Evolutionary conservation across 1,140 invertebrate genomes (phyloP).

Genomic region (Pectinophora gossypiella): DNA sequence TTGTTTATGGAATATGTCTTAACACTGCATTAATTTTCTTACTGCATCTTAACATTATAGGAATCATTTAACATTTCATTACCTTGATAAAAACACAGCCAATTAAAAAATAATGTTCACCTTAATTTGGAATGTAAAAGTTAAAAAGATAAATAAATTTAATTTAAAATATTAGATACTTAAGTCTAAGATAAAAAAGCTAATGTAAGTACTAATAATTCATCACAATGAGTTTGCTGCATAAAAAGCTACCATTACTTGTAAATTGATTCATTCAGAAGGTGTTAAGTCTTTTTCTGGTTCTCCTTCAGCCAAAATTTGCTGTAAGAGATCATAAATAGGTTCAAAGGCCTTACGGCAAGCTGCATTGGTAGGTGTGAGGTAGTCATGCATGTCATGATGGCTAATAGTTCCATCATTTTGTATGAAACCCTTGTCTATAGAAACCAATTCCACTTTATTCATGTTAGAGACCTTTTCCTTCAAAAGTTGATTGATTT

Average conservation of each 20-base stretch:
- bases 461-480: slow-evolving; percentile 77
- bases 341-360: slow-evolving; percentile 90
- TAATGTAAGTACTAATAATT: slow-evolving; percentile 60
- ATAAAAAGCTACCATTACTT: slow-evolving; percentile 44
- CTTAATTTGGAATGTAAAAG: slow-evolving; percentile 66
- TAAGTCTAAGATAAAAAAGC: slow-evolving; percentile 65
- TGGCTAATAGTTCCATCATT: slow-evolving; percentile 88
- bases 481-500: slow-evolving; percentile 84
- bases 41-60: not conserved
- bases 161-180: slow-evolving; percentile 46
- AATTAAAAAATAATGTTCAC: slow-evolving; percentile 30
- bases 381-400: slow-evolving; percentile 92
- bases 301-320: slow-evolving; percentile 85
- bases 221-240: slow-evolving; percentile 67
- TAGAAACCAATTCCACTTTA: slow-evolving; percentile 82
- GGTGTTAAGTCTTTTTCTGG: slow-evolving; percentile 82
- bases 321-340: slow-evolving; percentile 84
- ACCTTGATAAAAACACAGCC: slow-evolving; percentile 31
- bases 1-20: too few species aligned
- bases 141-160: slow-evolving; percentile 40
- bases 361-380: slow-evolving; percentile 88
- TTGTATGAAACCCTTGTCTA: slow-evolving; percentile 86
- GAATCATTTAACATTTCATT: not conserved
- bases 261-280: slow-evolving; percentile 76
- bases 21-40: too few species aligned